Base-by-base conservation (phyloP, 2,797 vertebrate genomes). In the Poecilia picta region DNA sequence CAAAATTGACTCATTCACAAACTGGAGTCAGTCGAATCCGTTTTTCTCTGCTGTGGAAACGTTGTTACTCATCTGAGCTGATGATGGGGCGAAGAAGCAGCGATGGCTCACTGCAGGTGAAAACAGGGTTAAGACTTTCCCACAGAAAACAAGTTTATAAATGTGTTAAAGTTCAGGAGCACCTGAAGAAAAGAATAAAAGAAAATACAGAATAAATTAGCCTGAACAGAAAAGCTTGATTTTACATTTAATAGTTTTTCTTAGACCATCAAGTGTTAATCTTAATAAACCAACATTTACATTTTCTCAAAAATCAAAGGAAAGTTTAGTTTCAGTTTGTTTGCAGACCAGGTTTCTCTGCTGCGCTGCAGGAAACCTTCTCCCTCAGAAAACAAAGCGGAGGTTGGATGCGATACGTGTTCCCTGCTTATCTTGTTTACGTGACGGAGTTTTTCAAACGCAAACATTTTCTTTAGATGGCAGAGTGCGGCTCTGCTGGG, bases 381-480 rank as follows among this genome's bases (percentile, higher is more conserved):
- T 92, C 91, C 90, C 77, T 80, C 55, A 62, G n/a, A 92, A 94
- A 94, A 95, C 92, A 95, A 95, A 95, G 94, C 84, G 73, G 74
- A 87, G 88, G 88, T 87, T 79, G 88, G 87, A 87, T 23, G 79
- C 87, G 86, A 91, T 91, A 90, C 85, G 89, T 83, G 85, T 80
- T 86, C 13, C 78, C 78, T 31, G 83, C 94, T 96, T 96, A 96
- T 96, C 95, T 93, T 95, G 95, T 95, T 96, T 96, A 95, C 77
- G 90, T 90, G 93, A 95, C 86, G 90, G 93, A 94, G 92, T 94
- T 95, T 95, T 95, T 95, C 95, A 95, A 96, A 96, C 90, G 87
- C 95, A 95, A 96, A 96, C 95, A 95, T 96, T 96, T 96, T 96
- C 95, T 95, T 95, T 96, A 95, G 95, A 95, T 95, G 95, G 92